Percentiles rank a stretch among this genome's conserved stretches.
These are phyloP conservation scores for Euproctis similis DNA, from an alignment of 2,888 invertebrate species.

Conservation along the genomic window DNA sequence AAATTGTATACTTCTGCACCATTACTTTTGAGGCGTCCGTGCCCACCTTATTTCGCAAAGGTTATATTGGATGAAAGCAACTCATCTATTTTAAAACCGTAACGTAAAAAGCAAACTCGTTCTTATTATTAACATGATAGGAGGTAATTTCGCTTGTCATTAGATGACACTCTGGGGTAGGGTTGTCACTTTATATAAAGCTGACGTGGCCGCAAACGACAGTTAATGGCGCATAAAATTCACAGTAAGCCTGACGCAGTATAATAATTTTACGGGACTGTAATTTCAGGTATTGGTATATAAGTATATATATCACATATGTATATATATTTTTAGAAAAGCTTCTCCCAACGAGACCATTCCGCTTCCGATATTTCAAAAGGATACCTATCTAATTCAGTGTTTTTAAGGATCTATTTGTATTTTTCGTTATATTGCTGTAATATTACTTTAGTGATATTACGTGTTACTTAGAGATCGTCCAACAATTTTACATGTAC, in stretches of 20 bases:
- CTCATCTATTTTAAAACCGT: slow-evolving; percentile 37
- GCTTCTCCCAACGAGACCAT: slow-evolving; percentile 6
- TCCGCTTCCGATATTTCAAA: background rate
- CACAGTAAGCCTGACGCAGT: slow-evolving; percentile 48
- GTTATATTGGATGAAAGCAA: slow-evolving; percentile 42
- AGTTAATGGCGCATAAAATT: slow-evolving; percentile 68
- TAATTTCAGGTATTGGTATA: slow-evolving; percentile 29
- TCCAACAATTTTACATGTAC: no score
- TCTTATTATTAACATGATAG: slow-evolving; percentile 27
- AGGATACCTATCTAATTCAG: background rate
- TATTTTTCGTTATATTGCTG: background rate
- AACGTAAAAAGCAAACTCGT: slow-evolving; percentile 23
- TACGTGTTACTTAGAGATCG: no score
- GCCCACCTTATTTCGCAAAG: slow-evolving; percentile 28
- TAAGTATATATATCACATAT: no score
- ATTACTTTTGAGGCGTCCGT: slow-evolving; percentile 40
- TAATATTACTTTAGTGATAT: no score
- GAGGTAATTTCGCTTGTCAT: slow-evolving; percentile 31
- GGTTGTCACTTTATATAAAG: slow-evolving; percentile 64
- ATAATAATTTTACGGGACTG: slow-evolving; percentile 46
- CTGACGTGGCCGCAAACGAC: slow-evolving; percentile 60
- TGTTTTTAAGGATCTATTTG: slow-evolving; percentile 1
- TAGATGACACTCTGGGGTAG: slow-evolving; percentile 35
- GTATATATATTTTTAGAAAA: slow-evolving; percentile 7
- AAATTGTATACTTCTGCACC: slow-evolving; percentile 42